Percentiles rank a stretch among this genome's conserved stretches.
Conservation (phyloP, 2,113 vertebrate species). For the Rhombomys opimus region DNA sequence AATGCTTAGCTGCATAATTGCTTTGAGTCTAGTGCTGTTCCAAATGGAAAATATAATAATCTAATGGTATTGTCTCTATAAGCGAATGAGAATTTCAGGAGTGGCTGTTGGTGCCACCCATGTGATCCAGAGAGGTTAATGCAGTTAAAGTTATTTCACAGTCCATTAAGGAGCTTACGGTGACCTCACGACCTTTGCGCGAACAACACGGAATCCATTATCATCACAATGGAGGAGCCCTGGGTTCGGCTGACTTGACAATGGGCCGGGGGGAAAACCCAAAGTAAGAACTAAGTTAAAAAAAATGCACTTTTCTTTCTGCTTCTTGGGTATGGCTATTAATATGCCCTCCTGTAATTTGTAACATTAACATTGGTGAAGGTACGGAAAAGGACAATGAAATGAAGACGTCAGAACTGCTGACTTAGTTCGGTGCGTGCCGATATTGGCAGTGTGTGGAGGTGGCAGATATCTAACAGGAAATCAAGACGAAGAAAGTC, state of each 20-base stretch:
- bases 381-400: slow-evolving; percentile 93
- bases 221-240: slow-evolving; percentile 96
- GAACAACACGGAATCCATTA: slow-evolving; percentile 99
- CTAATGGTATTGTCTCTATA: slow-evolving; percentile 94
- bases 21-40: slow-evolving; percentile 89
- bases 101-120: slow-evolving; percentile 92
- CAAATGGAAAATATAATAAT: slow-evolving; percentile 93
- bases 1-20: slow-evolving; percentile 91
- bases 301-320: slow-evolving; percentile 90
- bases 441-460: slow-evolving; percentile 84
- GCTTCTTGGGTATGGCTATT: slow-evolving; percentile 90
- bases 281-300: slow-evolving; percentile 94
- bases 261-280: slow-evolving; percentile 92
- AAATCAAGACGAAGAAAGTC: slow-evolving; percentile 85
- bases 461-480: slow-evolving; percentile 82
- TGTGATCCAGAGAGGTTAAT: slow-evolving; percentile 99
- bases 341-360: slow-evolving; percentile 92
- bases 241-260: slow-evolving; percentile 90
- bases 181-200: slow-evolving; percentile 96
- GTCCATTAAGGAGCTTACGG: slow-evolving; percentile 99
- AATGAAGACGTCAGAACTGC: slow-evolving; percentile 92
- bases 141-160: slow-evolving; percentile 99
- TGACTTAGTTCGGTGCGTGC: slow-evolving; percentile 88
- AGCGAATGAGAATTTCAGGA: slow-evolving; percentile 93
- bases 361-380: slow-evolving; percentile 94